These are phyloP conservation scores for Bombylius major DNA, from an alignment of 2,888 invertebrate genomes.

Conservation along the genomic window DNA sequence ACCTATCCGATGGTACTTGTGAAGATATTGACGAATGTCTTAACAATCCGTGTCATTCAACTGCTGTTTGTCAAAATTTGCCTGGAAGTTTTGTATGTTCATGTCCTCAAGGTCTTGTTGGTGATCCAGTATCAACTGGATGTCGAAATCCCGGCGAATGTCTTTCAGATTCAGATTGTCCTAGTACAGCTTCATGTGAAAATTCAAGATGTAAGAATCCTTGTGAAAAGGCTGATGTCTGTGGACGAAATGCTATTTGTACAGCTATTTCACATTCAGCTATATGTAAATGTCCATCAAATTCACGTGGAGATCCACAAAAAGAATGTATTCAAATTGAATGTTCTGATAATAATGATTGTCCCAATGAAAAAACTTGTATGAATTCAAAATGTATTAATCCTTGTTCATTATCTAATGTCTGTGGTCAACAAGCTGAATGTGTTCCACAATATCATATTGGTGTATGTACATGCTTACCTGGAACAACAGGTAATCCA, in stretches of 20 bases:
- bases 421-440: slow-evolving; percentile 68
- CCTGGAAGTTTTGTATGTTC: slow-evolving; percentile 65
- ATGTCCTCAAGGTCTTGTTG: slow-evolving; percentile 66
- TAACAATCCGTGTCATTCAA: slow-evolving; percentile 62
- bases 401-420: slow-evolving; percentile 67
- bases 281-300: slow-evolving; percentile 60
- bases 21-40: slow-evolving; percentile 72
- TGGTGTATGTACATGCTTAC: slow-evolving; percentile 68
- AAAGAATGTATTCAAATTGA: slow-evolving; percentile 60
- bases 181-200: slow-evolving; percentile 59
- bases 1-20: slow-evolving; percentile 52
- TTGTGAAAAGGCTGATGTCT: slow-evolving; percentile 51
- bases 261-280: slow-evolving; percentile 54
- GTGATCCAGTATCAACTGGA: slow-evolving; percentile 58
- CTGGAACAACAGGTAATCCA: slow-evolving; percentile 77
- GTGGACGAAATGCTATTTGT: slow-evolving; percentile 68
- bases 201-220: slow-evolving; percentile 67
- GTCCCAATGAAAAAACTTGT: slow-evolving; percentile 56
- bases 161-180: slow-evolving; percentile 65
- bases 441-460: slow-evolving; percentile 67
- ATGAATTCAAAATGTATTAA: slow-evolving; percentile 67
- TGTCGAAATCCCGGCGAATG: slow-evolving; percentile 78
- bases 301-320: slow-evolving; percentile 63
- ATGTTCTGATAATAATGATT: slow-evolving; percentile 68
- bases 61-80: slow-evolving; percentile 64